These are phyloP conservation scores for Tolmerus cingulatus DNA, from an alignment of 2,888 invertebrate genomes.

Conservation along the genomic window DNA sequence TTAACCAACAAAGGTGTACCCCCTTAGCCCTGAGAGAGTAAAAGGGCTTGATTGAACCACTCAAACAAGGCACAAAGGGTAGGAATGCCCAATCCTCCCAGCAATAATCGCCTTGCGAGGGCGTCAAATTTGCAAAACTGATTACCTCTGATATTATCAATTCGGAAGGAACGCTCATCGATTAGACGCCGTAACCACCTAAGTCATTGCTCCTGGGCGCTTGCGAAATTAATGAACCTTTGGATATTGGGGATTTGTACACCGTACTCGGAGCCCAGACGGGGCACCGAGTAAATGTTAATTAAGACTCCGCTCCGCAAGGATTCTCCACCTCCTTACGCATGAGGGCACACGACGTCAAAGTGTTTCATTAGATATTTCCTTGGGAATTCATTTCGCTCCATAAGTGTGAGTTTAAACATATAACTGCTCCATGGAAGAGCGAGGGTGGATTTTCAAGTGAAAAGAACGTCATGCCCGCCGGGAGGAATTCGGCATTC, in stretches of 20 bases:
- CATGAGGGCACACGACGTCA: neutral
- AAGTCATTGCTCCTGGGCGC: slow-evolving; percentile 16
- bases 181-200: neutral
- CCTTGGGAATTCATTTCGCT: slow-evolving; percentile 15
- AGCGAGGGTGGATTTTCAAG: neutral
- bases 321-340: neutral
- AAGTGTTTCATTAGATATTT: slow-evolving; percentile 19
- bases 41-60: neutral
- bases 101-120: neutral
- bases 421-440: neutral
- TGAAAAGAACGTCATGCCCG: neutral
- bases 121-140: slow-evolving; percentile 22
- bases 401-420: neutral
- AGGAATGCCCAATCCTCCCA: neutral
- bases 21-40: neutral
- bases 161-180: slow-evolving; percentile 20
- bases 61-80: neutral
- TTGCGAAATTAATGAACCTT: slow-evolving; percentile 30
- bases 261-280: neutral
- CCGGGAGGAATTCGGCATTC: neutral
- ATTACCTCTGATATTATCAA: slow-evolving; percentile 21
- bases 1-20: neutral
- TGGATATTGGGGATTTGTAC: slow-evolving; percentile 29
- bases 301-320: slow-evolving; percentile 5
- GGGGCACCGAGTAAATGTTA: slow-evolving; percentile 10